Base-by-base conservation (phyloP, 2,888 invertebrate species). In the Chymomyza procnemis region DNA sequence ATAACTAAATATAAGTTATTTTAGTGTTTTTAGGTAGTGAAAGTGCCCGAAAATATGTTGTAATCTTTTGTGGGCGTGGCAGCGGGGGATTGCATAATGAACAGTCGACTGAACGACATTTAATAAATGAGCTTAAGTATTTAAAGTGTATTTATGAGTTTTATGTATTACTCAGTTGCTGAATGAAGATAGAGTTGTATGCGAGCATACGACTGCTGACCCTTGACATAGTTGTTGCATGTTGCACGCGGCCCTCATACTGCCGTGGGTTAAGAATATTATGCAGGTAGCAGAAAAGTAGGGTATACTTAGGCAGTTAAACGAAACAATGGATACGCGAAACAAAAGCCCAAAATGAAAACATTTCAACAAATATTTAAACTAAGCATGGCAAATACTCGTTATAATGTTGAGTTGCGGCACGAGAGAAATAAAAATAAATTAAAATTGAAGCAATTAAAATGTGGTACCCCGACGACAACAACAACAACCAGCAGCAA, bases 11-110 rank as follows among this genome's bases (percentile, higher is more conserved):
- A 84, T 86, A 78, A 85, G 74, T 84, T 78, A 83, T 79, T 78
- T 85, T 66, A 74, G 73, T 85, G 85, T 75, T 71, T 87, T 80
- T 75, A 76, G 72, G 88, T 61, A 88, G 88, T 83, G 88, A 86
- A 86, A 87, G 88, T 80, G n/a, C n/a, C 72, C 57, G 21, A 8
- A 19, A 46, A 30, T 26, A 41, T 21, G 22, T 22, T 55, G 55
- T 62, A 65, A 60, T 21, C 46, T 9, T 4, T 18, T 19, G 19
- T 19, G 54, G 58, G 56, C 55, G 57, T 34, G 59, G 61, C 22
- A 41, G 48, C 16, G 26, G 26, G 26, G 26, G 6, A 26, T 18
- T 18, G 8, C 48, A 50, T 18, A 18, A 50, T 16, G n/a, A n/a
- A n/a, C n/a, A 8, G 48, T 8, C n/a, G n/a, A 18, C 16, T 50